phyloP scores from a whole-genome alignment of 2,888 invertebrate genomes.

The Subacronicta megacephala region DNA sequence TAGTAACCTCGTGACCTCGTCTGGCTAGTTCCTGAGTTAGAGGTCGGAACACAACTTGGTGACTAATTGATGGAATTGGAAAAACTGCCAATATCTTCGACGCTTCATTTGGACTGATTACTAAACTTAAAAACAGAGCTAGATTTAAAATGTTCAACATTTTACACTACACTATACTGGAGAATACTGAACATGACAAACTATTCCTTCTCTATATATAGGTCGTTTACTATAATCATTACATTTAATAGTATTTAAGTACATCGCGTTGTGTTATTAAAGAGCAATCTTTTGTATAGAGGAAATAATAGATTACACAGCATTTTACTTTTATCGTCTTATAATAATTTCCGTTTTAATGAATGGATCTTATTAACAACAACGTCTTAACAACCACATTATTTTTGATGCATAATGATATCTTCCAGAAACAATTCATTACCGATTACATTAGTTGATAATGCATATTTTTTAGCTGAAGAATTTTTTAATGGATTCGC shows the following conservation, averaged over 20 bases:
- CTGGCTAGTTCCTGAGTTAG: conserved; percentile 70
- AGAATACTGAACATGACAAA: neutral
- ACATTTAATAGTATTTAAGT: neutral
- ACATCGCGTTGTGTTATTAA: neutral
- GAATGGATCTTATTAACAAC: neutral
- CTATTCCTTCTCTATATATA: neutral
- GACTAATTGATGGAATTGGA: conserved; percentile 74
- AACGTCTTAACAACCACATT: too few relatives aligned
- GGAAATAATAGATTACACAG: neutral
- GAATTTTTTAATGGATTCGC: too few relatives aligned
- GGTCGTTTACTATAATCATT: conserved; percentile 1
- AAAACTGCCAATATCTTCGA: conserved; percentile 71
- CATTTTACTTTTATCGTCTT: neutral
- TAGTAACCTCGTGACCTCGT: conserved; percentile 75
- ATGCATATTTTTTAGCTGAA: too few relatives aligned
- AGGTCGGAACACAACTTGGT: conserved; percentile 73
- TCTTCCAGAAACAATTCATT: too few relatives aligned
- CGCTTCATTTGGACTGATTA: conserved; percentile 23
- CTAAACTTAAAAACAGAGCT: neutral
- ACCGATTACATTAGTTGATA: too few relatives aligned
- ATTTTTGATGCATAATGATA: too few relatives aligned
- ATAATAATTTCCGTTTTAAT: neutral
- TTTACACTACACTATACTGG: neutral
- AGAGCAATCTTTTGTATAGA: neutral
- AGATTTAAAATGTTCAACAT: neutral